Evolutionary conservation across 2,113 vertebrate species (phyloP).

Genomic region (Taurulus bubalis): DNA sequence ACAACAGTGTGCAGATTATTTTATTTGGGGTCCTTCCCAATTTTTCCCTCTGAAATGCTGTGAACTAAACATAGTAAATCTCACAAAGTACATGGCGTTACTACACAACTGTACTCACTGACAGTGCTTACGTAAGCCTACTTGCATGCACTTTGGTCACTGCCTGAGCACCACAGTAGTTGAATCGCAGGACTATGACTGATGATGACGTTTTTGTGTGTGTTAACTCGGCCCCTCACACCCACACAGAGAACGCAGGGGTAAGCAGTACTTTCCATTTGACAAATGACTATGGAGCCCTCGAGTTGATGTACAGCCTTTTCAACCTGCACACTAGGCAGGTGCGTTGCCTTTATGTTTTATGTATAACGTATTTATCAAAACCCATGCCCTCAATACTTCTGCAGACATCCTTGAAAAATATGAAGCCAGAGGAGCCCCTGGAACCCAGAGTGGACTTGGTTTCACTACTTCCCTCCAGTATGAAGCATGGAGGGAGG

Average conservation of each 20-base stretch:
- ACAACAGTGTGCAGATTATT: background rate
- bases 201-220: background rate
- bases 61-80: background rate
- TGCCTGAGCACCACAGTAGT: background rate
- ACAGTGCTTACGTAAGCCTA: background rate
- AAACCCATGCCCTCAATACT: constrained; percentile 35
- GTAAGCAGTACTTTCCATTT: constrained; percentile 58
- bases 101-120: background rate
- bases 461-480: constrained; percentile 21
- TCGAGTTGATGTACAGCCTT: constrained; percentile 38
- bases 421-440: constrained; percentile 43
- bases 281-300: constrained; percentile 60
- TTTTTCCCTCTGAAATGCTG: background rate
- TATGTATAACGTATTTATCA: constrained; percentile 72
- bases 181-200: constrained; percentile 14
- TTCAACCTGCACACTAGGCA: constrained; percentile 55
- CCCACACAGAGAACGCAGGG: constrained; percentile 13
- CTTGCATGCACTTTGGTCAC: background rate
- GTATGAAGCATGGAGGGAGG: constrained; percentile 16
- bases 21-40: background rate
- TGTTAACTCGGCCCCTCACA: constrained; percentile 12
- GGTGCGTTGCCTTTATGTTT: constrained; percentile 68
- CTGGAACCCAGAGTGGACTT: constrained; percentile 26
- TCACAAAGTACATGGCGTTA: background rate
- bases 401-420: constrained; percentile 48